Base-by-base conservation (phyloP, 1,140 invertebrate species). In the Zeugodacus cucurbitae region DNA sequence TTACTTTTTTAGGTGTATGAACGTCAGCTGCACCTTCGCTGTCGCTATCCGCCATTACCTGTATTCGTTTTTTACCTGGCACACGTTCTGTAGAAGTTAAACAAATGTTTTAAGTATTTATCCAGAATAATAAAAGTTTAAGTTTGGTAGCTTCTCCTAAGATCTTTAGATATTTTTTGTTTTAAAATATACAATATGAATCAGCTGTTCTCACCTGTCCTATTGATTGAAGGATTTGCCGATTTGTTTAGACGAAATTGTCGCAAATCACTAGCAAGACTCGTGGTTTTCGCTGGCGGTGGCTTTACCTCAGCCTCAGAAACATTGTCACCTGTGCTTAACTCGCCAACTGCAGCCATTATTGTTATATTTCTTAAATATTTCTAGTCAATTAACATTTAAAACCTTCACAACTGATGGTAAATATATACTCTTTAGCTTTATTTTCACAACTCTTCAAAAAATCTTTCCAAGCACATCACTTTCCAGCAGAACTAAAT, bases 211-310 rank as follows among this genome's bases (percentile, higher is more conserved):
- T 89, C 90, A 93, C 92, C 92, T 86, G 90, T 93, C 90, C 90
- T 92, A 22, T 89, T 88, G 59, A 22, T 7, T 26, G 89, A 59
- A 44, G 90, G 88, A 86, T 62, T 62, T 62, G 64, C 88, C 70
- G 88, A 90, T 88, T 92, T 93, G 89, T 90, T 93, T 87, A 93
- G 91, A 87, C 92, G 92, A 91, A 93, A 93, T 88, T 93, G 92
- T 64, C 92, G 90, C 85, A 93, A 89, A 88, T 92, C 92, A 41
- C 90, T 92, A 59, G 92, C 67, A 59, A 82, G 74, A 82, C 90
- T 82, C 74, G 74, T 92, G 29, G 92, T 90, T 90, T 92, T 88
- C 22, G 22, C 41, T 86, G 82, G 57, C 86, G 87, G 74, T 14
- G 41, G 34, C 54, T 48, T 48, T 20, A 78, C 58, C 3, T 34